A percentile compares a stretch with the other conserved stretches of the same genome.
phyloP scores from a whole-genome alignment of 2,888 invertebrate species.

The Baccha elongata region DNA sequence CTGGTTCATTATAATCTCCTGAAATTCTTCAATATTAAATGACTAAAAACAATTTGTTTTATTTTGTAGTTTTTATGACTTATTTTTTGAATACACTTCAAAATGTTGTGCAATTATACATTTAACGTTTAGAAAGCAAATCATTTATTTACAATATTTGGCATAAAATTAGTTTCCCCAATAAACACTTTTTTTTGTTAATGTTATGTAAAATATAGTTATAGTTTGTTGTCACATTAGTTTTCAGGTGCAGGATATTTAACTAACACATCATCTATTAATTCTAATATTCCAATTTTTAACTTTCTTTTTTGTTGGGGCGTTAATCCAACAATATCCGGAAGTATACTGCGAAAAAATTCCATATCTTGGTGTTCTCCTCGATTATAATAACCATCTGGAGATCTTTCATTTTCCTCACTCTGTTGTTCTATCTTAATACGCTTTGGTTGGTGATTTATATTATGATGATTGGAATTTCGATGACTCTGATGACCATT shows the following conservation, averaged over 20 bases:
- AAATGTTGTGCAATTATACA: too few relatives aligned
- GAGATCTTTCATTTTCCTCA: slow-evolving; percentile 76
- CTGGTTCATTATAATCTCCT: too few relatives aligned
- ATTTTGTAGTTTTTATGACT: neutral
- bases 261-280: slow-evolving; percentile 83
- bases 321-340: slow-evolving; percentile 83
- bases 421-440: slow-evolving; percentile 79
- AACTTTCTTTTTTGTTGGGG: slow-evolving; percentile 83
- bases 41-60: neutral
- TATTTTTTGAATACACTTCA: too few relatives aligned
- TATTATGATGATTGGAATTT: slow-evolving; percentile 64
- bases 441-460: slow-evolving; percentile 77
- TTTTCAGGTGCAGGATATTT: slow-evolving; percentile 77
- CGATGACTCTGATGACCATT: slow-evolving; percentile 64
- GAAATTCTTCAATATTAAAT: too few relatives aligned
- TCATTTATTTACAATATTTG: neutral
- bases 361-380: slow-evolving; percentile 80
- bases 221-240: slow-evolving; percentile 23
- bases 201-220: neutral
- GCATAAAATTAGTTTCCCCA: slow-evolving; percentile 46
- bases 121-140: too few relatives aligned
- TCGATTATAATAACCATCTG: slow-evolving; percentile 66
- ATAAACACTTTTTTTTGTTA: neutral
- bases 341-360: slow-evolving; percentile 84
- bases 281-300: slow-evolving; percentile 83